Conservation (phyloP, 1,140 invertebrate species). For the Pygmarrhopalites habei region DNA sequence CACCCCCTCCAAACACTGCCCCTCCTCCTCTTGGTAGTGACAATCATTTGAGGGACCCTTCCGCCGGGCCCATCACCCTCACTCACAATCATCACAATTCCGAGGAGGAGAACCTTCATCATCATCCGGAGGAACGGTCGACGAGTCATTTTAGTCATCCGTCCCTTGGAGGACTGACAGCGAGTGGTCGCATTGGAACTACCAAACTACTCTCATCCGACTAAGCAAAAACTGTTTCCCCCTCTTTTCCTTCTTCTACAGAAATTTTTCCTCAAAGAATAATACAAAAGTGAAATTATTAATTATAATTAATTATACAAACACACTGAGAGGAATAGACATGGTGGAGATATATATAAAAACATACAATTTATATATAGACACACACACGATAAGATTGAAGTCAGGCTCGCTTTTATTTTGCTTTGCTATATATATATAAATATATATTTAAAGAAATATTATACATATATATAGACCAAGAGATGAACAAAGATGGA, state of each 20-base stretch:
- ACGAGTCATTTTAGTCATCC: slow-evolving; percentile 31
- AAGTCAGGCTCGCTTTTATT: slow-evolving; percentile 13
- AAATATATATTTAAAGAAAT: background rate
- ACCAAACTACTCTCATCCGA: slow-evolving; percentile 29
- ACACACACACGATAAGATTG: background rate
- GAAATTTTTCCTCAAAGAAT: too few species aligned
- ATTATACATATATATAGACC: slow-evolving; percentile 5
- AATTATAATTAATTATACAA: too few species aligned
- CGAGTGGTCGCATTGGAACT: slow-evolving; percentile 14
- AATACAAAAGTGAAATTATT: too few species aligned
- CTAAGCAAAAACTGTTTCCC: slow-evolving; percentile 11
- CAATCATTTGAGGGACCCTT: background rate
- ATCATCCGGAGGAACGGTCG: slow-evolving; percentile 17
- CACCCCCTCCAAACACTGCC: background rate
- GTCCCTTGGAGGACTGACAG: slow-evolving; percentile 1
- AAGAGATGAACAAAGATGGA: background rate
- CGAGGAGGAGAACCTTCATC: slow-evolving; percentile 28
- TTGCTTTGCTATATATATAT: slow-evolving; percentile 3
- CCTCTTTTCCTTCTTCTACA: too few species aligned
- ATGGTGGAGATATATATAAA: background rate
- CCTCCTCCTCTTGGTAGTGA: slow-evolving; percentile 2
- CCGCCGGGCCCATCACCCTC: slow-evolving; percentile 1
- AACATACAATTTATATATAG: too few species aligned
- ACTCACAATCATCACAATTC: background rate
- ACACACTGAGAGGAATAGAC: background rate